Base-by-base conservation (phyloP, 2,888 invertebrate species). In the Seira ritae region DNA sequence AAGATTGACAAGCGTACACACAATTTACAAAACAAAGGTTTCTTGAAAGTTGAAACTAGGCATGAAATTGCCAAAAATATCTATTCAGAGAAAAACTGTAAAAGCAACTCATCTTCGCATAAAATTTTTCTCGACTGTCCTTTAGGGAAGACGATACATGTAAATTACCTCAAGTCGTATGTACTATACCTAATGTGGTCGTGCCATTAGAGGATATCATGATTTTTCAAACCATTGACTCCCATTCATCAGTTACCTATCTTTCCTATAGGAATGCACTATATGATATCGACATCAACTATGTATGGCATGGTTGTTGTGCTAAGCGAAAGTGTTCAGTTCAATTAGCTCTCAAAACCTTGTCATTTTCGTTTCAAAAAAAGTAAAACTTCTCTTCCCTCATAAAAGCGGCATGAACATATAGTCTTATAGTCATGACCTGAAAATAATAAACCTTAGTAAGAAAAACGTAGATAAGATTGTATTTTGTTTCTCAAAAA, bases 301-400 rank as follows among this genome's bases (percentile, higher is more conserved):
- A 50, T 75, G n/a, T 46, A 46, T 75, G 17, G 23, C 62, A 60
- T 24, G 31, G 12, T 19, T 74, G 20, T 23, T 12, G 31, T 75
- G 50, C 31, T 22, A 73, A 80, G 73, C 80, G 80, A 80, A 80
- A 80, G 80, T 80, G 73, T 71, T 80, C 67, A 42, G 65, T 80
- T 80, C 66, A 73, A 55, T 71, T 66, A 68, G 72, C 62, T 73
- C 68, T 20, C 17, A 42, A 80, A 80, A 60, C 73, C 69, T 80
- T 80, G 79, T 79, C 79, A 72, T 79, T 79, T 71, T 50, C 24
- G 23, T 50, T 68, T 68, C 65, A 37, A 67, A 50, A 74, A 68
- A 75, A 75, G 68, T 68, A 75, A 74, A 74, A 74, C 46, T 74
- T 66, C n/a, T 72, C 70, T 24, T 70, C 1, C n/a, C n/a, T n/a